A percentile compares a stretch with the other conserved stretches of the same genome.
Evolutionary conservation across 2,797 vertebrate genomes (phyloP).

Genomic region (Erpetoichthys calabaricus): DNA sequence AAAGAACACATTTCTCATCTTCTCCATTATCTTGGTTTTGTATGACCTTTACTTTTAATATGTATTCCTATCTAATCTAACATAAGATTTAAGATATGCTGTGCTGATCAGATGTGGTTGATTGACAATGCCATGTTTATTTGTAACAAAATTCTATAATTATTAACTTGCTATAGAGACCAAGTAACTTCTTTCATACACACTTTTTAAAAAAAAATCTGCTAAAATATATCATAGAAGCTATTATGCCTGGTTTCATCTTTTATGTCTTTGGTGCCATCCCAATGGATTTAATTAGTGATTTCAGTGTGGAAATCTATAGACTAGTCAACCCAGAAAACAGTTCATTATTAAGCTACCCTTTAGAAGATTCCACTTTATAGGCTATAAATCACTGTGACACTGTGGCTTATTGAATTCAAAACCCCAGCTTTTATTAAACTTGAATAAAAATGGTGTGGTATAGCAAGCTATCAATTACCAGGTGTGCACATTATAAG

Average conservation of each 20-base stretch:
- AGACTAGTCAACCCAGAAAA: slow-evolving; percentile 23
- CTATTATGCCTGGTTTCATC: slow-evolving; percentile 30
- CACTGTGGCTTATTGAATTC: slow-evolving; percentile 14
- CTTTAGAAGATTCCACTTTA: slow-evolving; percentile 20
- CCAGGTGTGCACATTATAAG: slow-evolving; percentile 7
- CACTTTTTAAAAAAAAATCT: too few species aligned
- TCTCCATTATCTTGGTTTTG: too few species aligned
- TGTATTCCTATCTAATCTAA: too few species aligned
- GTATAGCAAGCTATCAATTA: slow-evolving; percentile 20
- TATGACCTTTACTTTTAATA: too few species aligned
- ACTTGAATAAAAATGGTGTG: slow-evolving; percentile 15
- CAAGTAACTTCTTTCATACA: too few species aligned
- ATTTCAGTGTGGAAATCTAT: slow-evolving; percentile 33
- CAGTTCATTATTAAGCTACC: slow-evolving; percentile 29
- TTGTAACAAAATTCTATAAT: too few species aligned
- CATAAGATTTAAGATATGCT: too few species aligned
- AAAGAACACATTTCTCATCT: too few species aligned
- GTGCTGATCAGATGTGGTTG: too few species aligned
- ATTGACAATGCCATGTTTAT: too few species aligned
- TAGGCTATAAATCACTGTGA: slow-evolving; percentile 32
- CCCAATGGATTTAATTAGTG: slow-evolving; percentile 46
- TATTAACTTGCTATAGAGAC: too few species aligned
- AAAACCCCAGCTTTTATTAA: slow-evolving; percentile 13
- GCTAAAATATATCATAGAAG: slow-evolving; percentile 28
- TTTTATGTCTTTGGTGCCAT: slow-evolving; percentile 29